phyloP scores from a whole-genome alignment of 2,888 invertebrate species.

The Dasysyrphus tricinctus region DNA sequence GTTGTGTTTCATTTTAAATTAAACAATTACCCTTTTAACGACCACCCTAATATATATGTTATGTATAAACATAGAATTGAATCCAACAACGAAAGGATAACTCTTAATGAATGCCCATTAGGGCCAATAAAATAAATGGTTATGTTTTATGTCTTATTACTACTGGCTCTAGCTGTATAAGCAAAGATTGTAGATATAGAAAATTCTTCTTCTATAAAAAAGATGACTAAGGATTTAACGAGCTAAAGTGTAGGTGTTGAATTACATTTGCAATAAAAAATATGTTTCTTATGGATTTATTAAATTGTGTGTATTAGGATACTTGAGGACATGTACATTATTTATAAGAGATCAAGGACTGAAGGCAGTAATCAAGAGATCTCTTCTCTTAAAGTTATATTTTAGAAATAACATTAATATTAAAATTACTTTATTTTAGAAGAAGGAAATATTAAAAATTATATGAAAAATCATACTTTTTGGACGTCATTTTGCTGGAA shows the following conservation, averaged over 20 bases:
- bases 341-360: not conserved
- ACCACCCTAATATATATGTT: too few species aligned
- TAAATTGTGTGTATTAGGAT: not conserved
- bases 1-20: too few species aligned
- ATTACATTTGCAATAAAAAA: slow-evolving; percentile 1
- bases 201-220: not conserved
- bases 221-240: not conserved
- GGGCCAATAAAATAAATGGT: slow-evolving; percentile 5
- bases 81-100: not conserved
- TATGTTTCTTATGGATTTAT: not conserved
- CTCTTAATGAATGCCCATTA: not conserved
- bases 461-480: too few species aligned
- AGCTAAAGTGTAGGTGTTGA: not conserved
- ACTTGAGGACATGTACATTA: not conserved
- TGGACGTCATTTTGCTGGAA: too few species aligned
- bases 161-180: too few species aligned
- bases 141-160: not conserved
- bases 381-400: not conserved
- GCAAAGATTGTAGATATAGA: not conserved
- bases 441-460: too few species aligned
- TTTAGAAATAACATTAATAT: too few species aligned
- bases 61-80: not conserved
- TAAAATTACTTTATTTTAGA: too few species aligned
- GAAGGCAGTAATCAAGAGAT: not conserved
- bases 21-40: too few species aligned